Evolutionary conservation across 1,140 invertebrate genomes (phyloP).

Genomic region (Zaprionus taronus): DNA sequence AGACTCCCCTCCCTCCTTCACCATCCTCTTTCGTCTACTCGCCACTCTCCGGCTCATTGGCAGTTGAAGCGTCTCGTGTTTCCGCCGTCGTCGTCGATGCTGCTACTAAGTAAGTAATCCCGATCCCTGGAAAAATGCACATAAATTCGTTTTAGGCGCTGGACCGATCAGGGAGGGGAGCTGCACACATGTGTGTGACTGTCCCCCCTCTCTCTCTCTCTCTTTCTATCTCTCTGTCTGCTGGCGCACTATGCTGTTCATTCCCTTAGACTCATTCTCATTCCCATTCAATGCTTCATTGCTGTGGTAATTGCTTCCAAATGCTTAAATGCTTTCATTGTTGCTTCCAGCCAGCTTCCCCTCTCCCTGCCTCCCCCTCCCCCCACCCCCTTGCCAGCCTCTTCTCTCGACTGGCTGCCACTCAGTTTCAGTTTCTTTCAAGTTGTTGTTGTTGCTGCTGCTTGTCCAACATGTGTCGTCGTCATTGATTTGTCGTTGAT

Average conservation of each 20-base stretch:
- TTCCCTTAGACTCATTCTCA: constrained; percentile 56
- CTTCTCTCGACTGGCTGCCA: constrained; percentile 38
- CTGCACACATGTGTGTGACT: constrained; percentile 4
- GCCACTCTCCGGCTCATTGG: constrained; percentile 67
- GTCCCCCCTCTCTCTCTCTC: not conserved
- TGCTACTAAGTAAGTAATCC: constrained; percentile 75
- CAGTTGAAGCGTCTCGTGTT: constrained; percentile 76
- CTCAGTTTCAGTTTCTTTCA: constrained; percentile 59
- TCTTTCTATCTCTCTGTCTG: not conserved
- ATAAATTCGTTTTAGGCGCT: constrained; percentile 60
- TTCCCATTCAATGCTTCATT: constrained; percentile 77
- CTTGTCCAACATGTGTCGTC: constrained; percentile 82
- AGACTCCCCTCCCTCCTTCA: not conserved
- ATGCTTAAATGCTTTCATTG: constrained; percentile 82
- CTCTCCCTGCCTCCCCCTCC: not conserved
- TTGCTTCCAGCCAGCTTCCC: constrained; percentile 38
- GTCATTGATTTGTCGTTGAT: constrained; percentile 83
- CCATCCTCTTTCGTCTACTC: not conserved
- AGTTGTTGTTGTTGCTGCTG: constrained; percentile 48
- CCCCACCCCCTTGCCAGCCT: constrained; percentile 19
- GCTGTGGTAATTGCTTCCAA: constrained; percentile 82
- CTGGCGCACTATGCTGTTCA: constrained; percentile 4
- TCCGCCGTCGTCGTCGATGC: constrained; percentile 39
- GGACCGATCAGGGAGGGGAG: not conserved
- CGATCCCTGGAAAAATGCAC: constrained; percentile 69